Base-by-base conservation (phyloP, 2,888 invertebrate genomes). In the Lycia hirtaria region DNA sequence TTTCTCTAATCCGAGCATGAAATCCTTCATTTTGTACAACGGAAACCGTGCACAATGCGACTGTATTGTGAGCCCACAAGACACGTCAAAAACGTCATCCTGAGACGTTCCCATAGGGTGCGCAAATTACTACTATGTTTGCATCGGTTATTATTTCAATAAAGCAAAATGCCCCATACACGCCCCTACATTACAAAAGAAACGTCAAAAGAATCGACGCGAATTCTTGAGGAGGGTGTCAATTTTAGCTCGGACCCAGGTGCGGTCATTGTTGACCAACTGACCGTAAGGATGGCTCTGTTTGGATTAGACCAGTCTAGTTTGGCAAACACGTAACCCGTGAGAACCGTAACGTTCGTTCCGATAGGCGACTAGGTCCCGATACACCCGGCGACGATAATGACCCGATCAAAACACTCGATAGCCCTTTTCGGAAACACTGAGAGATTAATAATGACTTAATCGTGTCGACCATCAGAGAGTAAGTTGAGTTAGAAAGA, bases 81-180 rank as follows among this genome's bases (percentile, higher is more conserved):
- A 83, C 77, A 77, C 86, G 90, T 90, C 91, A 89, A 88, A 91
- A 87, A 76, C 76, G 72, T 88, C 88, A 88, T 85, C 76, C 49
- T 56, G 66, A 67, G 64, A 68, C 65, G 74, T 89, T 89, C 89
- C 88, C 88, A 88, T 64, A 66, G 78, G 86, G 82, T 81, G 69
- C 72, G 78, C 83, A 84, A 87, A 86, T 83, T 86, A 81, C 76
- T 69, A 73, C 85, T 78, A 87, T 90, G 86, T 91, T 91, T 87
- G 87, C 84, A 76, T 82, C 81, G 70, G 72, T 78, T 81, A 82
- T 86, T 83, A 82, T 81, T 79, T 78, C 75, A 71, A 76, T 76
- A 76, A 65, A 74, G 70, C 73, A 77, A 80, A 80, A 81, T 53
- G 71, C 83, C 87, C 80, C 69, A 72, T 74, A 69, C 80, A 84